A percentile compares a stretch with the other conserved stretches of the same genome.
Conservation (phyloP, 2,113 vertebrate species). For the Carassius carassius region DNA sequence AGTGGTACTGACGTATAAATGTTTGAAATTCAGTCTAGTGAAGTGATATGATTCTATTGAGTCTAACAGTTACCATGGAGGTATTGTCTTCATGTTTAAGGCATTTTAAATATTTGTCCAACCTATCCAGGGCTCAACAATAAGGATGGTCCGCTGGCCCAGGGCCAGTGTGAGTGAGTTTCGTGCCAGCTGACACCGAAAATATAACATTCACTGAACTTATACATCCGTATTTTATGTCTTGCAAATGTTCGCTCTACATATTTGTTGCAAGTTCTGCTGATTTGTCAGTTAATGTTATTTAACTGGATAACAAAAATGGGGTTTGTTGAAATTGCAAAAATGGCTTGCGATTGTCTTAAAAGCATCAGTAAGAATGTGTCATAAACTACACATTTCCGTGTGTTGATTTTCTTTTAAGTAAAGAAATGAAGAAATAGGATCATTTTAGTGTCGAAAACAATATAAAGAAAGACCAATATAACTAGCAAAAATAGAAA, state of each 20-base stretch:
- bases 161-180: neutral
- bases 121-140: neutral
- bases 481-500: no score
- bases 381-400: neutral
- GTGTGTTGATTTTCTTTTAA: no score
- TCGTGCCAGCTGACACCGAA: neutral
- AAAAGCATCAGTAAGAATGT: neutral
- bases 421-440: no score
- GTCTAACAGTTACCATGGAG: neutral
- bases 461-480: no score
- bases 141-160: neutral
- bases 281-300: neutral
- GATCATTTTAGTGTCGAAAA: no score
- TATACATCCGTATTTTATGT: no score
- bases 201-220: neutral
- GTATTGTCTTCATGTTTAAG: neutral
- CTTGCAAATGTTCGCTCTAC: no score
- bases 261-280: no score
- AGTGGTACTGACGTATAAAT: constrained; percentile 17
- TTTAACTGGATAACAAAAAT: neutral
- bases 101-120: constrained; percentile 8
- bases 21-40: neutral
- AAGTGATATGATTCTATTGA: neutral
- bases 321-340: neutral
- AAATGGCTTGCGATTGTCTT: neutral